Evolutionary conservation across 53 echinoderm and acorn worm genomes (phyloP), one percentile per base, ranked within the genome.

Genomic region (Patiria pectinifera): DNA sequence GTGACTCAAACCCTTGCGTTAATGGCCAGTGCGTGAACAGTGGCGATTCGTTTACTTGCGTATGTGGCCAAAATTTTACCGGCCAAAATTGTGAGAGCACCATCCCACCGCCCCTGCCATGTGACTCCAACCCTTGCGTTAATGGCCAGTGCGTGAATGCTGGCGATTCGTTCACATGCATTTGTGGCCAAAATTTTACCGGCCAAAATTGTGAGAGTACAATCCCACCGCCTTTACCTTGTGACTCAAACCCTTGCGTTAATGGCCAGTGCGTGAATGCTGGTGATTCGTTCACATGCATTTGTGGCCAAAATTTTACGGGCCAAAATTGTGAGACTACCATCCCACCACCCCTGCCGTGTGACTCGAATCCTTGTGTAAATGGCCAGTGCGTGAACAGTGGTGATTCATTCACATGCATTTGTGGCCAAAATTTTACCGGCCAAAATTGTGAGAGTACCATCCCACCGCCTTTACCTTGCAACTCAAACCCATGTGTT

Each of bases 231-330:
- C 70, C 87, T 18, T 77, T 86, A 72, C 96, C 96, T 11, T 98
- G 98, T 78, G 95, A 96, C 80, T 88, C 91, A 48, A 93, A 94
- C 61, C 96, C 96, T 14, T 99, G 99, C 79, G n/a, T 95, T 78
- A 96, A 94, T 83, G 89, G 93, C 93, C 93, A 77, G 86, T 82
- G 22, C 95, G 92, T 83, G 47, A 76, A 62, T 59, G 78, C 85
- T 60, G 86, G 91, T n/a, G 78, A 91, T 3, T 85, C 95, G 8
- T 95, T 91, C 78, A 85, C 59, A 2, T 97, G 96, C 60, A 69
- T 81, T 13, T 96, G 96, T 75, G 83, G 82, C 49, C 45, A 61
- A 22, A 91, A 91, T 11, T 95, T 91, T 71, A 91, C 82, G 21
- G 98, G 98, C 70, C 80, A 45, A 23, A 76, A 85, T 46, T 98